Base-by-base conservation (phyloP, 2,888 invertebrate species). In the Aspidapion aeneum region DNA sequence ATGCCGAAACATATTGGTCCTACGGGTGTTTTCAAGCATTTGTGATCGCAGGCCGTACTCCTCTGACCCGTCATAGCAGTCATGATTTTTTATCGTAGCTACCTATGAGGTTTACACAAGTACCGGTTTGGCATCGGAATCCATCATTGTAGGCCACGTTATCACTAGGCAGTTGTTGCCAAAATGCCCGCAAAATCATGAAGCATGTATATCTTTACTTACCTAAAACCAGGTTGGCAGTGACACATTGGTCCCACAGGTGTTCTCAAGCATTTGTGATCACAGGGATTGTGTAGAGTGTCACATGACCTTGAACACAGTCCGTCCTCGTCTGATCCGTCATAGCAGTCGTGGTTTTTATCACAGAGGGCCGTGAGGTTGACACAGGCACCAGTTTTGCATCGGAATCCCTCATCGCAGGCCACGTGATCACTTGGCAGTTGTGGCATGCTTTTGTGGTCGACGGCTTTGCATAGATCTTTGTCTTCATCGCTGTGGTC, bases 401-500 rank as follows among this genome's bases (percentile, higher is more conserved):
- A 88, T 61, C 79, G 79, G 54, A 63, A 70, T 65, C 56, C 16
- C 49, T 48, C 9, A 48, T 48, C 49, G n/a, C n/a, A n/a, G n/a
- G n/a, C n/a, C n/a, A n/a, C n/a, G n/a, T n/a, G n/a, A n/a, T n/a
- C n/a, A n/a, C n/a, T n/a, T n/a, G n/a, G n/a, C n/a, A n/a, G n/a
- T n/a, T 48, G 21, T 2, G n/a, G 35, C 19, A 54, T 17, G 51
- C 62, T 63, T 35, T 61, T 61, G 9, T 60, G 52, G 9, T 12
- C 48, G 1, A 18, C n/a, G 9, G 17, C 50, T n/a, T 56, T 16
- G 62, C 74, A 73, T 18, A 70, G 56, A 19, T 62, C 48, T 1
- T 21, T 18, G 21, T 66, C 56, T 65, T 94, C 93, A 73, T 94
- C 93, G 0, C 88, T 87, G 12, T 85, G 85, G 73, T 93, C 92